These are phyloP conservation scores for Anoplophora glabripennis DNA, from an alignment of 1,140 invertebrate species.

Conservation along the genomic window DNA sequence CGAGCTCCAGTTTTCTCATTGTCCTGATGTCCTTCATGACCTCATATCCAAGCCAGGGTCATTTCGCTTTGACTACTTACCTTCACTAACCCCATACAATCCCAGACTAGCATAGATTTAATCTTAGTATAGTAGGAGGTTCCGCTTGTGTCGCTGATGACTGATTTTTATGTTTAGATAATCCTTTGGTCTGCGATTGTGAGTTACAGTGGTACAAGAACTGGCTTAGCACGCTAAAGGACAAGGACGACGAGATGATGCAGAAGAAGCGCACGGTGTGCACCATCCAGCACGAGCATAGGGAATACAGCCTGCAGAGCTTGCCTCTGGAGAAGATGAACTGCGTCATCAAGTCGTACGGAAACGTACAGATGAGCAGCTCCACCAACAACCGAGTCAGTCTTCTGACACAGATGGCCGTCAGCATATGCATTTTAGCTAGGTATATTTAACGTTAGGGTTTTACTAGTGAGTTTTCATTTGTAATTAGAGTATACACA, in stretches of 20 bases:
- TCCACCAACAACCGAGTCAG: conserved; percentile 1
- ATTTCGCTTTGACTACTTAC: too few relatives aligned
- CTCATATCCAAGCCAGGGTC: too few relatives aligned
- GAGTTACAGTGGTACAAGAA: conserved; percentile 81
- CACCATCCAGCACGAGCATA: conserved; percentile 68
- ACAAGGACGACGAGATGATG: conserved; percentile 81
- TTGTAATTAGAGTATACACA: neutral
- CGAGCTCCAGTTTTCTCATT: too few relatives aligned
- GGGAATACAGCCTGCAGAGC: conserved; percentile 76
- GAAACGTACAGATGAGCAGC: conserved; percentile 28
- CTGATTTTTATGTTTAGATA: conserved; percentile 63
- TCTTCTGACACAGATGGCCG: neutral
- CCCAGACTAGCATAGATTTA: too few relatives aligned
- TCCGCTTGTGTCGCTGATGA: too few relatives aligned
- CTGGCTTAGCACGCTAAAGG: conserved; percentile 71
- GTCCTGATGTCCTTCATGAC: too few relatives aligned
- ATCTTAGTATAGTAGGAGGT: too few relatives aligned
- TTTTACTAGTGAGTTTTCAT: neutral
- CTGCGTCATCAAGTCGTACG: conserved; percentile 65
- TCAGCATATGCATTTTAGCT: conserved; percentile 24
- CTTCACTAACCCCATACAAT: too few relatives aligned
- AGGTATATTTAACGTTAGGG: conserved; percentile 19
- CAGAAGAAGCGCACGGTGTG: conserved; percentile 80
- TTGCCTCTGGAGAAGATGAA: conserved; percentile 78
- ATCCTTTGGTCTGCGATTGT: conserved; percentile 83